Percentiles rank a stretch among this genome's conserved stretches.
Evolutionary conservation across 2,797 vertebrate genomes (phyloP).

Genomic region (Onychomys arenicola): DNA sequence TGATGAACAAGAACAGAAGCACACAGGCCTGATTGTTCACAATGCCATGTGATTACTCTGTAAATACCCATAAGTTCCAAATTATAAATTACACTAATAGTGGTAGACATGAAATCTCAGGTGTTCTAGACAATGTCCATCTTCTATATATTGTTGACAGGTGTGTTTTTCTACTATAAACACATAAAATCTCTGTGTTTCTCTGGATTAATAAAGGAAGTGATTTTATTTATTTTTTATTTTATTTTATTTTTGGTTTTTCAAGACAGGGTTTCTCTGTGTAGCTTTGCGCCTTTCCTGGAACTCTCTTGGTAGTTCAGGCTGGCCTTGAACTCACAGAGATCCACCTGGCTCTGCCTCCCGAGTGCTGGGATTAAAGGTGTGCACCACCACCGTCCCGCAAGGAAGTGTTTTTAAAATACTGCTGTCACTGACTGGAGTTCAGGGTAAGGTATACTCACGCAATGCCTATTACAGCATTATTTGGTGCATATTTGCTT

Average conservation of each 20-base stretch:
- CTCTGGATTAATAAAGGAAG: slow-evolving; percentile 21
- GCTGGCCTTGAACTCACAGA: too few species aligned
- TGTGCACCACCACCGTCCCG: too few species aligned
- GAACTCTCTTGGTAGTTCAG: too few species aligned
- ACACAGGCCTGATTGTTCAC: background rate
- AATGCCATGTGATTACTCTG: background rate
- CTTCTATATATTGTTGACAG: background rate
- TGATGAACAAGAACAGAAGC: background rate
- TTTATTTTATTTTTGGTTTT: too few species aligned
- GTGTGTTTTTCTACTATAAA: background rate
- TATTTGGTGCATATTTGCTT: slow-evolving; percentile 24
- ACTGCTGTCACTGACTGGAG: background rate
- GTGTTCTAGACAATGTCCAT: background rate
- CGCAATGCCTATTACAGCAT: background rate
- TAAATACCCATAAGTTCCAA: slow-evolving; percentile 5
- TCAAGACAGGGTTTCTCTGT: too few species aligned
- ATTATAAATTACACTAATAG: background rate
- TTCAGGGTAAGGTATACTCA: background rate
- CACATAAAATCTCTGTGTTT: background rate
- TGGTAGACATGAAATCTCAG: background rate
- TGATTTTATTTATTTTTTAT: too few species aligned
- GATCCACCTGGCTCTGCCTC: too few species aligned
- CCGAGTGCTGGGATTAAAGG: too few species aligned
- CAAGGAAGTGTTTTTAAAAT: too few species aligned
- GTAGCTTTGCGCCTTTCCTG: too few species aligned